A percentile compares a stretch with the other conserved stretches of the same genome.
Conservation (phyloP, 2,113 vertebrate genomes). For the Pterocles burchelli region DNA sequence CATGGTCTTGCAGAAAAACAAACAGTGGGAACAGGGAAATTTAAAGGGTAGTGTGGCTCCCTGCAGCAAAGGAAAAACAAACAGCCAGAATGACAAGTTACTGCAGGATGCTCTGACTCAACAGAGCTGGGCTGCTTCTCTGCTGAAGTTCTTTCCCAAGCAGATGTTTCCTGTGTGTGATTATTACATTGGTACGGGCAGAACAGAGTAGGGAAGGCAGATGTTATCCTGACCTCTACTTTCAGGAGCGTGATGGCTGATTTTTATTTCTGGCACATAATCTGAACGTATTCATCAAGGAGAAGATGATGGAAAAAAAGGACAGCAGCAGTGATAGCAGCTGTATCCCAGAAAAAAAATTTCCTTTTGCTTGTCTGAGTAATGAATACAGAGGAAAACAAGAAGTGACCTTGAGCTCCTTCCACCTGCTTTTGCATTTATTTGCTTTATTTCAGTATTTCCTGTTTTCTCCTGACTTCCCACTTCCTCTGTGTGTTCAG, state of each 20-base stretch:
- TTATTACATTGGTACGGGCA: background rate
- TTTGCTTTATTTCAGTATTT: background rate
- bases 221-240: conserved; percentile 38
- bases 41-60: background rate
- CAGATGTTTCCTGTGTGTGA: background rate
- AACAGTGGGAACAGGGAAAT: background rate
- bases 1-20: background rate
- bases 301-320: background rate
- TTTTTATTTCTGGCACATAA: conserved; percentile 40
- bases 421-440: background rate
- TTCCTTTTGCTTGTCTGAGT: background rate
- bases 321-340: background rate
- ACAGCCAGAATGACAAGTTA: background rate
- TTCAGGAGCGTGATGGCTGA: background rate
- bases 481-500: background rate
- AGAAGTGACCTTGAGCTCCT: background rate
- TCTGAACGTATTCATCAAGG: background rate
- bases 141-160: background rate
- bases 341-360: background rate
- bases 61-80: background rate
- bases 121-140: background rate
- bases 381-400: background rate
- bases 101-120: background rate
- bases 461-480: background rate
- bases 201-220: conserved; percentile 2